Conservation (phyloP, 2,113 vertebrate species). For the Ivindomyrus marchei region DNA sequence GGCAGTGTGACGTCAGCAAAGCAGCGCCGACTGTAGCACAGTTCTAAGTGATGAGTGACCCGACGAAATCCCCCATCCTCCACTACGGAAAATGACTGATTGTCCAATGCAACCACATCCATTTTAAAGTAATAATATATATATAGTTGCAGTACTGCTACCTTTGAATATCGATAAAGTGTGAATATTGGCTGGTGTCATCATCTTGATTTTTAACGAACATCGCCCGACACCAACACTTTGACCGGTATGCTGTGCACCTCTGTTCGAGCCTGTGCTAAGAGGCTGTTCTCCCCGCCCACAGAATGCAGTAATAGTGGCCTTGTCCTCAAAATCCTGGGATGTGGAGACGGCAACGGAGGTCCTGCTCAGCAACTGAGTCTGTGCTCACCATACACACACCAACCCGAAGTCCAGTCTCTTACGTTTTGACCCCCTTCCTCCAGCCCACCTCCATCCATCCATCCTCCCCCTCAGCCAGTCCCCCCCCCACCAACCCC, state of each 20-base stretch:
- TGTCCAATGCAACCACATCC: background rate
- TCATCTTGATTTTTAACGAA: background rate
- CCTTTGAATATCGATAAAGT: background rate
- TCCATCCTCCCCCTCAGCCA: too few species aligned
- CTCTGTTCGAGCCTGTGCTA: background rate
- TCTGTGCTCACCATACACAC: conserved; percentile 37
- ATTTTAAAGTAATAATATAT: background rate
- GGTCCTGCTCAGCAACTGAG: conserved; percentile 97
- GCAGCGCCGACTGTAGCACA: background rate
- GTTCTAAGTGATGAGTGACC: background rate
- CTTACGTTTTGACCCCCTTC: background rate
- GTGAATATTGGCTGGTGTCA: background rate
- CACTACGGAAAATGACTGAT: background rate
- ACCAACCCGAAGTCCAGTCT: background rate
- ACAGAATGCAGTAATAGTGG: conserved; percentile 99
- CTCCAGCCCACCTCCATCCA: background rate
- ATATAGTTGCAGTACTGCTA: background rate
- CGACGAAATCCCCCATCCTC: background rate
- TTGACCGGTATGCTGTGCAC: background rate
- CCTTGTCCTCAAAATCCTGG: conserved; percentile 99
- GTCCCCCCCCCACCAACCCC: background rate
- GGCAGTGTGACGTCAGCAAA: background rate
- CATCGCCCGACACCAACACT: background rate
- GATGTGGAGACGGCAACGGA: conserved; percentile 98
- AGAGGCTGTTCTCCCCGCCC: conserved; percentile 22